phyloP scores from a whole-genome alignment of 2,113 vertebrate genomes.

The Sapayoa aenigma region DNA sequence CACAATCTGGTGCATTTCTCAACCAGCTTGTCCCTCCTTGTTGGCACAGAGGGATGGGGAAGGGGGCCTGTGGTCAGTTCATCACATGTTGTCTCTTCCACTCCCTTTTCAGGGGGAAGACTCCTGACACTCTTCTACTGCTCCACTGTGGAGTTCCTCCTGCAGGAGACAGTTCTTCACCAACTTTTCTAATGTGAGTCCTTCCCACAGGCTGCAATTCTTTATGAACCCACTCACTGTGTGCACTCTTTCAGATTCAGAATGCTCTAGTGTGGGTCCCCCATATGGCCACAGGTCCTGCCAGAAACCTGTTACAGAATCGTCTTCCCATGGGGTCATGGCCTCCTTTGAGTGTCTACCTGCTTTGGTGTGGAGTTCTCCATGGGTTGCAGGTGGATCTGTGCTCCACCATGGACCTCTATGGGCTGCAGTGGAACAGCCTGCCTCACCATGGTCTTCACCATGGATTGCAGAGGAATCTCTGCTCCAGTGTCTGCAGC shows the following conservation, averaged over 20 bases:
- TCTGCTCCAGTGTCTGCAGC: neutral
- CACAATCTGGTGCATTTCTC: neutral
- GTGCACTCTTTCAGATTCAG: neutral
- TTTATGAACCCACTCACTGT: neutral
- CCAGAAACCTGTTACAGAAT: neutral
- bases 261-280: neutral
- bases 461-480: neutral
- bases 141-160: neutral
- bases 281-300: no score
- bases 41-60: no score
- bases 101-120: neutral
- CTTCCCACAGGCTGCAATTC: neutral
- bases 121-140: neutral
- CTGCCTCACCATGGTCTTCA: neutral
- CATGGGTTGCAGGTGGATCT: neutral
- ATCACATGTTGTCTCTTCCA: neutral
- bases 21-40: neutral
- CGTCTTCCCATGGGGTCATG: neutral
- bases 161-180: neutral
- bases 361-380: no score
- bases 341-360: neutral
- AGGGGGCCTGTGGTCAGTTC: neutral
- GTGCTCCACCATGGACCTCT: neutral
- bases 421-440: neutral
- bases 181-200: no score